Conservation (phyloP, 2,113 vertebrate species). For the Alligator mississippiensis region DNA sequence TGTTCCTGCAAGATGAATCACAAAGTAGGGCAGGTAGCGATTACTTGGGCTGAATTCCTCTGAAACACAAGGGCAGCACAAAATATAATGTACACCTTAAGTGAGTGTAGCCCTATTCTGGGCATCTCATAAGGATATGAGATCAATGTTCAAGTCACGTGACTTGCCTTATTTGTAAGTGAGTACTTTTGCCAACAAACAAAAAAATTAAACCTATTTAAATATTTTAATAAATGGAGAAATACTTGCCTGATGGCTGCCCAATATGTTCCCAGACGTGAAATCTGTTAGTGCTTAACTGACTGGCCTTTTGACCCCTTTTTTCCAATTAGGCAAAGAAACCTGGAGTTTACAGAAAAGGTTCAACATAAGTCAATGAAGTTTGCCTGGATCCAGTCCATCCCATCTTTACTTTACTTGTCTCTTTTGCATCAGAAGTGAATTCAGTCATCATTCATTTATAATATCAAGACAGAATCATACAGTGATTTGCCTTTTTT, state of each 20-base stretch:
- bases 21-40: neutral
- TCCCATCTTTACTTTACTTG: neutral
- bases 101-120: neutral
- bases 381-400: neutral
- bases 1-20: neutral
- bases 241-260: neutral
- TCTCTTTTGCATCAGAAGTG: neutral
- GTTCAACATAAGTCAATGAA: neutral
- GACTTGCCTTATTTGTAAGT: neutral
- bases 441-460: rapidly evolving
- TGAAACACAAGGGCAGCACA: neutral
- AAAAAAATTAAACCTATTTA: neutral
- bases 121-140: neutral
- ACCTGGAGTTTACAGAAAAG: neutral
- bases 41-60: neutral
- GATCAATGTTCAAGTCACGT: neutral
- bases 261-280: neutral
- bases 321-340: neutral
- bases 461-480: neutral
- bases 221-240: neutral
- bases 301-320: neutral
- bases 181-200: neutral
- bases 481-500: neutral
- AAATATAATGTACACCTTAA: neutral
- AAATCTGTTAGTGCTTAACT: neutral